These are phyloP conservation scores for Sycophila texana DNA, from an alignment of 2,888 invertebrate genomes.

Conservation along the genomic window DNA sequence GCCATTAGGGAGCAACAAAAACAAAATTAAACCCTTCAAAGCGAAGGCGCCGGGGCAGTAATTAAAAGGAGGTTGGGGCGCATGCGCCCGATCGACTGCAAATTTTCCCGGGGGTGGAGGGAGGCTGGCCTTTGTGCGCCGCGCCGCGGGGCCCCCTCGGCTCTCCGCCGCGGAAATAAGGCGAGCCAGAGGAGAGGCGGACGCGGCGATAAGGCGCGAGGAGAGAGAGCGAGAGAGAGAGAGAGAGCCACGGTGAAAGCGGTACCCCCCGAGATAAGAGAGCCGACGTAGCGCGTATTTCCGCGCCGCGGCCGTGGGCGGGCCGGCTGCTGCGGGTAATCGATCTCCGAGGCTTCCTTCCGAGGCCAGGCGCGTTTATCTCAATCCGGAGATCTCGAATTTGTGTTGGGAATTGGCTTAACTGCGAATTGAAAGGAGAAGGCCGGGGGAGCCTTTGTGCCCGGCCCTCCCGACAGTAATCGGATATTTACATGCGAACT, in stretches of 20 bases:
- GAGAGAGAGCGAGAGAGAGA: background rate
- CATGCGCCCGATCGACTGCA: background rate
- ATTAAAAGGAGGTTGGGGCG: slow-evolving; percentile 9
- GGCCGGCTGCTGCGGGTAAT: slow-evolving; percentile 53
- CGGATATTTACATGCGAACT: slow-evolving; percentile 15
- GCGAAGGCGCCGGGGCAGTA: background rate
- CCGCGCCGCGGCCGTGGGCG: too few relatives aligned
- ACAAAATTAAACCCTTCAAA: slow-evolving; percentile 7
- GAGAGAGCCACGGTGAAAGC: slow-evolving; percentile 31
- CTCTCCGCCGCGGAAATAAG: slow-evolving; percentile 33
- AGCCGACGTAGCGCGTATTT: background rate
- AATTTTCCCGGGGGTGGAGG: slow-evolving; percentile 26
- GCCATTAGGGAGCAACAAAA: background rate
- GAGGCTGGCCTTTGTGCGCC: background rate
- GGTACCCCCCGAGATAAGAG: slow-evolving; percentile 33
- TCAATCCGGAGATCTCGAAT: slow-evolving; percentile 50
- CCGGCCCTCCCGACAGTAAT: background rate
- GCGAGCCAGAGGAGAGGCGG: slow-evolving; percentile 21
- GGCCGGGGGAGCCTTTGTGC: background rate
- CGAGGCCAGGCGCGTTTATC: slow-evolving; percentile 47
- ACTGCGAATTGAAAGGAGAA: slow-evolving; percentile 50
- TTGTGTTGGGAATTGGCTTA: slow-evolving; percentile 53
- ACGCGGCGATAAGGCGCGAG: slow-evolving; percentile 22
- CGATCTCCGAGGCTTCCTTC: slow-evolving; percentile 59
- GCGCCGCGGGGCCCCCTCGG: too few relatives aligned